A percentile compares a stretch with the other conserved stretches of the same genome.
phyloP scores from a whole-genome alignment of 2,113 vertebrate genomes.

The Prunella fulvescens region DNA sequence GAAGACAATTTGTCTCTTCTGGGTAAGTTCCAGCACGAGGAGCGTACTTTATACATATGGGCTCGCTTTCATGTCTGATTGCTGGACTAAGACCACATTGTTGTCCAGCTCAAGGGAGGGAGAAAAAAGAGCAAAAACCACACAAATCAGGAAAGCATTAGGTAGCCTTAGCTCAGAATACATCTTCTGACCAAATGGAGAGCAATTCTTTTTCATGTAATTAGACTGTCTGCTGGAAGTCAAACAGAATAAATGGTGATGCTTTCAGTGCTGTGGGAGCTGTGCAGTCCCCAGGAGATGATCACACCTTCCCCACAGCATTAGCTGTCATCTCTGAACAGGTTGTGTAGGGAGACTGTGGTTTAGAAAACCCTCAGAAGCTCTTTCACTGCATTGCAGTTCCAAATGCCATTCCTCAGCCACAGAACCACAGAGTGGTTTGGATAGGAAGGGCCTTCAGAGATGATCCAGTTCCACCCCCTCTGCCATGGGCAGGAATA shows the following conservation, averaged over 20 bases:
- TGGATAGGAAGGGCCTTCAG: neutral
- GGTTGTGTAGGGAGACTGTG: neutral
- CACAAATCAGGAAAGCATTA: constrained; percentile 46
- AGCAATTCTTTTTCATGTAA: constrained; percentile 71
- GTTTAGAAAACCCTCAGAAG: neutral
- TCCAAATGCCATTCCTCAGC: neutral
- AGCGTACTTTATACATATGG: constrained; percentile 3
- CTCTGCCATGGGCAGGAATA: neutral
- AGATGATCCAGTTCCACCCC: neutral
- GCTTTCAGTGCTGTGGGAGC: constrained; percentile 71
- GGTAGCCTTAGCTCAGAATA: constrained; percentile 72
- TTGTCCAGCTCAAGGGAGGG: constrained; percentile 14
- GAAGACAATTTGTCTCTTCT: constrained; percentile 17
- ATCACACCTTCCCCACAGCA: constrained; percentile 9
- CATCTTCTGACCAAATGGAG: constrained; percentile 68
- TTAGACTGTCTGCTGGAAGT: constrained; percentile 74
- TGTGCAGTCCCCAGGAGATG: constrained; percentile 36
- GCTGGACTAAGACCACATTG: constrained; percentile 25
- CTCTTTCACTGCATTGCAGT: fast-evolving
- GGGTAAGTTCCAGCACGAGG: neutral
- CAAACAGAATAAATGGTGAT: constrained; percentile 74
- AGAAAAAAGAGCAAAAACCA: neutral
- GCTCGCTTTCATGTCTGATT: constrained; percentile 44
- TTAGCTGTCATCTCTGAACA: neutral
- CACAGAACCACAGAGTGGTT: neutral